Conservation (phyloP, 2,888 invertebrate genomes). For the Acronicta aceris region DNA sequence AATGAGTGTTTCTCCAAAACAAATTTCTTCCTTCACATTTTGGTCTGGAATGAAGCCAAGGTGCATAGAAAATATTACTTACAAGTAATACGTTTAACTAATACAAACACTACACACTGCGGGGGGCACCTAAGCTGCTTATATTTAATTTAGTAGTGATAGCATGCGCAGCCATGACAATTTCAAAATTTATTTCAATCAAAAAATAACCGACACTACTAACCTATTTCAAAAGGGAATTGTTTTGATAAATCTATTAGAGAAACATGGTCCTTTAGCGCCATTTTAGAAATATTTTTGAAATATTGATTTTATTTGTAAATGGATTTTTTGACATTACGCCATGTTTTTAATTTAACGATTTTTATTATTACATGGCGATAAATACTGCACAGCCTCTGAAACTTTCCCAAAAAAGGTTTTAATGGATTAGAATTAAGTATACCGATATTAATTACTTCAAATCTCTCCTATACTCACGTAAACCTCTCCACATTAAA, state of each 20-base stretch:
- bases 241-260: conserved; percentile 80
- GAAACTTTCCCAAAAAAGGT: background rate
- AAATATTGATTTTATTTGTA: conserved; percentile 12
- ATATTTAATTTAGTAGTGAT: background rate
- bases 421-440: background rate
- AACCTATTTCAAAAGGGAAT: conserved; percentile 81
- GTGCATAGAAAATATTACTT: background rate
- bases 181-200: too few species aligned
- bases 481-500: too few species aligned
- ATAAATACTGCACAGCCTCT: background rate
- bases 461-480: too few species aligned
- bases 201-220: too few species aligned
- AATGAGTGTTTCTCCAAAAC: conserved; percentile 88
- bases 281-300: conserved; percentile 57
- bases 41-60: conserved; percentile 76
- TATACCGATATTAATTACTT: too few species aligned
- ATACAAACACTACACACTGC: background rate
- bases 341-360: conserved; percentile 29
- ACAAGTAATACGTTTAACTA: background rate
- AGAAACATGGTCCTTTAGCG: conserved; percentile 66
- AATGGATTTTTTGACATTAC: conserved; percentile 32
- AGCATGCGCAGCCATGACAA: background rate
- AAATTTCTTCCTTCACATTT: conserved; percentile 80
- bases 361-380: conserved; percentile 3
- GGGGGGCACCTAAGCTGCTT: background rate